Conservation (phyloP, 2,113 vertebrate genomes). For the human region GRCh38 chr9:103420501-103421000, state of each 20-base stretch:
- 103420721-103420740: neutral
- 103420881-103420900: neutral
- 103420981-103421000: neutral
- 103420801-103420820: neutral
- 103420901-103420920: accelerated
- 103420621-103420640: neutral
- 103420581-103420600: neutral
- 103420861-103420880: neutral
- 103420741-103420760: neutral
- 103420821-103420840: neutral
- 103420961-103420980: neutral
- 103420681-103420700: neutral
- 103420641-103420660: neutral
- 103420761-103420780: neutral
- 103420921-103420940: neutral
- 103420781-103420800: neutral
- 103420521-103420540: neutral
- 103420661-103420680: neutral
- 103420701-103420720: neutral
- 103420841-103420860: neutral
- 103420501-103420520: neutral
- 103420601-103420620: neutral
- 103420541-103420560: neutral
- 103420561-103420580: neutral
- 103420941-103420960: neutral